Conservation (phyloP, 2,888 invertebrate genomes). For the Fragum fragum region DNA sequence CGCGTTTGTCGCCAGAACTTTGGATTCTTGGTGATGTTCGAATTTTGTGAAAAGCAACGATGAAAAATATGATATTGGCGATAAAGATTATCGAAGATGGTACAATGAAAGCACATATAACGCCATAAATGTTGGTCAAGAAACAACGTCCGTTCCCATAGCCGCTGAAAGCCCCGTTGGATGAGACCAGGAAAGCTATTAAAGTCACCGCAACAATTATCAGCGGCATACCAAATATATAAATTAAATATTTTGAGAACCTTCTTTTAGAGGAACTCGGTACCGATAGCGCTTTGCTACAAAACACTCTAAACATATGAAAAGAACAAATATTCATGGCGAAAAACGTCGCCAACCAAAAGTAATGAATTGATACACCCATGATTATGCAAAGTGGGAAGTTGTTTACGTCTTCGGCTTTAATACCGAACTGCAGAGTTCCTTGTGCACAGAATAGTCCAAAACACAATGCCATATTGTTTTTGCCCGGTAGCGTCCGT, state of each 20-base stretch:
- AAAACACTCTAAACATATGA: conserved; percentile 70
- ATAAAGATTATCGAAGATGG: conserved; percentile 67
- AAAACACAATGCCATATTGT: conserved; percentile 67
- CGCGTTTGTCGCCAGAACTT: conserved; percentile 53
- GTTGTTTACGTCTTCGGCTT: conserved; percentile 17
- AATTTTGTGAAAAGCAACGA: conserved; percentile 62
- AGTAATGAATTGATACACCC: conserved; percentile 67
- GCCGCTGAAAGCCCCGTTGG: conserved; percentile 44
- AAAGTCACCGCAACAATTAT: conserved; percentile 42
- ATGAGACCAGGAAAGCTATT: conserved; percentile 21
- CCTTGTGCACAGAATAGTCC: conserved; percentile 67
- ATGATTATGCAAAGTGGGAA: conserved; percentile 41
- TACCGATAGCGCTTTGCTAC: conserved; percentile 10
- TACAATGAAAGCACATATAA: conserved; percentile 66
- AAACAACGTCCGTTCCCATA: conserved; percentile 64
- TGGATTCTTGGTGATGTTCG: conserved; percentile 38
- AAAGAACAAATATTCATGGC: conserved; percentile 70
- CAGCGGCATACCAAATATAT: conserved; percentile 44
- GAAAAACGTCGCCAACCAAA: conserved; percentile 69
- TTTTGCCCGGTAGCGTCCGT: conserved; percentile 69
- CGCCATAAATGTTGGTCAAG: conserved; percentile 37
- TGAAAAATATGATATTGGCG: conserved; percentile 69
- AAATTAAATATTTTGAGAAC: conserved; percentile 34
- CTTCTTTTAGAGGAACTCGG: background rate
- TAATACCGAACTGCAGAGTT: conserved; percentile 59